Conservation (phyloP, 2,888 invertebrate species). For the Tetramorium bicarinatum region DNA sequence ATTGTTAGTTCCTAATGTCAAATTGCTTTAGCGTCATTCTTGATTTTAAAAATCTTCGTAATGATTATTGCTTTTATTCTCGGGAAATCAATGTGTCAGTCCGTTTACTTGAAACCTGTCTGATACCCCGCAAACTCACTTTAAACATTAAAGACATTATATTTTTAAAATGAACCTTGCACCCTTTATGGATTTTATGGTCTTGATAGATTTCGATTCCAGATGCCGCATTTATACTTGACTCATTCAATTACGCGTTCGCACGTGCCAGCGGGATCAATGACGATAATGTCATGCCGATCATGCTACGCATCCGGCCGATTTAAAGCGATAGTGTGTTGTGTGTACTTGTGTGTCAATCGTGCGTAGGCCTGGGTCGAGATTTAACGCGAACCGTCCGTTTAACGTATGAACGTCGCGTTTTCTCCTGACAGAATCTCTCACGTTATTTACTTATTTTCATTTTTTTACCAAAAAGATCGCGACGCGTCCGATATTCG, state of each 20-base stretch:
- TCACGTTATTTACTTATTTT: not conserved
- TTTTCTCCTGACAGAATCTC: not conserved
- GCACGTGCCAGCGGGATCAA: conserved; percentile 6
- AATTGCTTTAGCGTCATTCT: not conserved
- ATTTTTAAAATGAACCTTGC: not conserved
- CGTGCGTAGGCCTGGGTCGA: conserved; percentile 47
- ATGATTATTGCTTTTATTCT: not conserved
- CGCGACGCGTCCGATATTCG: conserved; percentile 47
- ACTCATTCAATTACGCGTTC: conserved; percentile 34
- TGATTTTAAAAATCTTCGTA: not conserved
- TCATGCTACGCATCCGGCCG: conserved; percentile 40
- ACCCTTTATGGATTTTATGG: not conserved
- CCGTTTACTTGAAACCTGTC: not conserved
- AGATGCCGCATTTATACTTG: conserved; percentile 21
- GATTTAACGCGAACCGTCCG: conserved; percentile 39
- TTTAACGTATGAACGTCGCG: conserved; percentile 3
- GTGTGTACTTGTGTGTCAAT: conserved; percentile 22
- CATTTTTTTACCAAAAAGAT: not conserved
- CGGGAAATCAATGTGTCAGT: not conserved
- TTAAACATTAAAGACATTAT: conserved; percentile 4
- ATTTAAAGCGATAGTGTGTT: conserved; percentile 51
- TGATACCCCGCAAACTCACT: not conserved
- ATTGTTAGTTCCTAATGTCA: not conserved
- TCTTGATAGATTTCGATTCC: conserved; percentile 27
- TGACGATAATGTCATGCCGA: conserved; percentile 13